These are phyloP conservation scores for Cephus sareptanus DNA, from an alignment of 2,888 invertebrate genomes.

Conservation along the genomic window DNA sequence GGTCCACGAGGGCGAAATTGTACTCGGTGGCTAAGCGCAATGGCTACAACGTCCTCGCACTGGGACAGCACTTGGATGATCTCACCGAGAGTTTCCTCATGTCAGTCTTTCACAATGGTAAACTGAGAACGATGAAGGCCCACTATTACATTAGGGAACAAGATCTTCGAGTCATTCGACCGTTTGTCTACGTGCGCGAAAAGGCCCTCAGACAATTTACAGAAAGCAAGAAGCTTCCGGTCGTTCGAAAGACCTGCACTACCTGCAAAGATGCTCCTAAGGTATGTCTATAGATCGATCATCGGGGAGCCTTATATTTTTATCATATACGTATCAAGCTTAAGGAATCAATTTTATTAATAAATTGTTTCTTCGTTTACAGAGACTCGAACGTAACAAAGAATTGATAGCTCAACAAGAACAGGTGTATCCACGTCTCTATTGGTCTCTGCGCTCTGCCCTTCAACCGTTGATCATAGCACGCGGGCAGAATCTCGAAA, in stretches of 20 bases:
- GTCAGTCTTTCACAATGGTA: constrained; percentile 84
- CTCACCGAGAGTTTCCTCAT: constrained; percentile 85
- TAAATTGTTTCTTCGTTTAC: constrained; percentile 9
- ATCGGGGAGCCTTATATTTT: neutral
- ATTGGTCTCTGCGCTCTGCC: constrained; percentile 79
- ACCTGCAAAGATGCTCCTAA: constrained; percentile 68
- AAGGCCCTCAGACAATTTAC: constrained; percentile 80
- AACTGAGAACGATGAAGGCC: constrained; percentile 81
- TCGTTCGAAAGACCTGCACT: constrained; percentile 70
- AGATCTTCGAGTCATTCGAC: constrained; percentile 84
- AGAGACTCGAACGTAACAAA: constrained; percentile 73
- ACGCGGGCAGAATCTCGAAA: constrained; percentile 43
- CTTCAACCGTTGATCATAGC: constrained; percentile 80
- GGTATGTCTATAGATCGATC: constrained; percentile 50
- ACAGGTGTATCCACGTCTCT: constrained; percentile 79
- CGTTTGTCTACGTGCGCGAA: constrained; percentile 88
- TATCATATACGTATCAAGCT: constrained; percentile 1
- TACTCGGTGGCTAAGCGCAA: constrained; percentile 80
- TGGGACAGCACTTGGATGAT: constrained; percentile 89
- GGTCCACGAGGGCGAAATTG: constrained; percentile 79
- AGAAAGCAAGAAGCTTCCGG: constrained; percentile 78
- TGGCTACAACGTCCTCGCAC: constrained; percentile 87
- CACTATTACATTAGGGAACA: constrained; percentile 85
- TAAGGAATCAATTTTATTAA: neutral
- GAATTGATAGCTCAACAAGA: constrained; percentile 82